phyloP scores from a whole-genome alignment of 2,888 invertebrate species.

The Drosophila percnosoma region DNA sequence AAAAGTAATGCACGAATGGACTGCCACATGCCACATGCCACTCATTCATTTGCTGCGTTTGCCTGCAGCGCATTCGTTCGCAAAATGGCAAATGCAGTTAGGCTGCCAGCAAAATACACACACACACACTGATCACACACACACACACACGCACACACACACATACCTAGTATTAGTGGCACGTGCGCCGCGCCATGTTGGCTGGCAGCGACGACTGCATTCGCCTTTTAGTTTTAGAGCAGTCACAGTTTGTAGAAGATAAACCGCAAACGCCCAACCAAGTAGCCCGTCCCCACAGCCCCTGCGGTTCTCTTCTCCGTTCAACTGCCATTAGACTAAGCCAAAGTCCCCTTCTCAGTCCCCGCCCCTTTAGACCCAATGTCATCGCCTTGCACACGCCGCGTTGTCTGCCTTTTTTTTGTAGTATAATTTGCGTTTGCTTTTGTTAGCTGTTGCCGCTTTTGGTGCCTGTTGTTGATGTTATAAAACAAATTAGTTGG shows the following conservation, averaged over 20 bases:
- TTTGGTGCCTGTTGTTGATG: constrained; percentile 57
- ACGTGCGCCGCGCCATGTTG: constrained; percentile 73
- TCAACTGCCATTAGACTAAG: constrained; percentile 46
- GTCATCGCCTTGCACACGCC: constrained; percentile 66
- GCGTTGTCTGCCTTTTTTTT: constrained; percentile 68
- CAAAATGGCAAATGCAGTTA: constrained; percentile 49
- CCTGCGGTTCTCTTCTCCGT: constrained; percentile 23
- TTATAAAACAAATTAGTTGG: constrained; percentile 77
- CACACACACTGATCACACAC: constrained; percentile 9
- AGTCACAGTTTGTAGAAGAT: constrained; percentile 56
- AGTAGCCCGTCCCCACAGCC: constrained; percentile 18
- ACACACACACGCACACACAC: constrained; percentile 22
- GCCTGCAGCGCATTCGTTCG: constrained; percentile 48
- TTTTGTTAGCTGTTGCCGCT: constrained; percentile 52
- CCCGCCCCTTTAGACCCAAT: constrained; percentile 19
- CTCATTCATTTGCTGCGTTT: constrained; percentile 5
- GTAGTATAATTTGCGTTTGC: constrained; percentile 72
- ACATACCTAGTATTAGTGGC: constrained; percentile 34
- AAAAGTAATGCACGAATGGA: constrained; percentile 17
- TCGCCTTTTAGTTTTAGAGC: constrained; percentile 19
- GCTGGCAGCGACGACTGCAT: constrained; percentile 62
- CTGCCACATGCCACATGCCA: constrained; percentile 2
- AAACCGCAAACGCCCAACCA: constrained; percentile 60
- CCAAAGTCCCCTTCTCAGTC: constrained; percentile 8
- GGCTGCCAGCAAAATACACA: constrained; percentile 43